Evolutionary conservation across 2,888 invertebrate genomes (phyloP), one percentile per base, ranked within the genome.

Genomic region (Podabrus alpinus): DNA sequence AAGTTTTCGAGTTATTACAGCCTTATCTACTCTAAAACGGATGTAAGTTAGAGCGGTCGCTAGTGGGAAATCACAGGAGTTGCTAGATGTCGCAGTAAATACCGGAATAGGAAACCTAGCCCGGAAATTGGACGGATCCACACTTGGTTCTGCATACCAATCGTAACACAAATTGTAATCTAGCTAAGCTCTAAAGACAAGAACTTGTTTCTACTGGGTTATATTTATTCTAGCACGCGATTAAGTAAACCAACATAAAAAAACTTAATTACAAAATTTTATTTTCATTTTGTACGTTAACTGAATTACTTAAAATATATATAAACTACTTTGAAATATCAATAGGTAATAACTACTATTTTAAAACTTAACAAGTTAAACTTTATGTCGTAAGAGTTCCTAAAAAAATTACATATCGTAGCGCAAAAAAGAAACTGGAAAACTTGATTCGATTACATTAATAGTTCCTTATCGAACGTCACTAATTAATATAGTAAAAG

Each of bases 71-170:
- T 81, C 80, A 78, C 79, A 73, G 77, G 75, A 75, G 76, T 74
- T 75, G 81, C 79, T 83, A 81, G 83, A 83, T 83, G 84, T 83
- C 83, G 82, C 81, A 81, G 83, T 85, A 84, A 85, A 84, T 84
- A 81, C 85, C 84, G 86, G 84, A 84, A 84, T 82, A 80, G 84
- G 85, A 85, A 85, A 85, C 85, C 85, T 80, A 81, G 80, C 72
- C 81, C 84, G 85, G 85, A 85, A 86, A 85, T 86, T 85, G 84
- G 83, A 83, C 83, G 82, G 83, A 85, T 84, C 82, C 81, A 80
- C 81, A 74, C 79, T 79, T 77, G 80, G 80, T 80, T 81, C 81
- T 81, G 83, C 84, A 83, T 84, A 83, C 82, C 82, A 81, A 83
- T 84, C 79, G 76, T 67, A 68, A 69, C 45, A 45, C 68, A 59